Evolutionary conservation across 2,888 invertebrate species (phyloP), one percentile per base, ranked within the genome.

Genomic region (Sceliomorpha sp.): DNA sequence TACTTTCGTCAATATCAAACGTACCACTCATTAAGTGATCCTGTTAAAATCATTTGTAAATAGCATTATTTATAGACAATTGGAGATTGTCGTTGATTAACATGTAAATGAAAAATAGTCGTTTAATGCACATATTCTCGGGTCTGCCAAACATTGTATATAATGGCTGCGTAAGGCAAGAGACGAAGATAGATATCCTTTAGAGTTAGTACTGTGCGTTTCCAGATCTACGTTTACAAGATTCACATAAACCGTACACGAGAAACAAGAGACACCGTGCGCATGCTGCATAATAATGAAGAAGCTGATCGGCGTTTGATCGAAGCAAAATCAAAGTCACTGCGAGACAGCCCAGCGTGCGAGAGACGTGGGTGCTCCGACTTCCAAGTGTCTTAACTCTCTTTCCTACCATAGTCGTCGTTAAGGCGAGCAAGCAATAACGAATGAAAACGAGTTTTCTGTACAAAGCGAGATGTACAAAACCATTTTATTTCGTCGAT

Each of bases 351-450:
- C 78, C 80, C 79, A 77, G 74, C 39, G 68, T 71, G 72, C 53
- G 67, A 75, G 71, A 76, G 74, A 76, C 69, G 74, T 79, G 81
- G 75, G 80, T 81, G 71, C 75, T 81, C 80, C 76, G 82, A 85
- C 85, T 85, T 85, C 83, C 80, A 84, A 85, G 85, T 85, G 85
- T 85, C 85, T 85, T 85, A 85, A 81, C 77, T 84, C 74, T 81
- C 60, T 68, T 70, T 78, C 75, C 75, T 81, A 74, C 78, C 77
- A 72, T 82, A 79, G 77, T 76, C 77, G 80, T 85, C 77, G n/a
- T 80, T 75, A 80, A 70, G 75, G 80, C 76, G 75, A 76, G 77
- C 78, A 76, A 79, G 78, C 77, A 75, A 79, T 74, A 31, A 31
- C 39, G 34, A 62, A 12, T 10, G 34, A 32, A 32, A 32, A 32